Evolutionary conservation across 2,888 invertebrate genomes (phyloP).

Genomic region (Thalpophila matura): DNA sequence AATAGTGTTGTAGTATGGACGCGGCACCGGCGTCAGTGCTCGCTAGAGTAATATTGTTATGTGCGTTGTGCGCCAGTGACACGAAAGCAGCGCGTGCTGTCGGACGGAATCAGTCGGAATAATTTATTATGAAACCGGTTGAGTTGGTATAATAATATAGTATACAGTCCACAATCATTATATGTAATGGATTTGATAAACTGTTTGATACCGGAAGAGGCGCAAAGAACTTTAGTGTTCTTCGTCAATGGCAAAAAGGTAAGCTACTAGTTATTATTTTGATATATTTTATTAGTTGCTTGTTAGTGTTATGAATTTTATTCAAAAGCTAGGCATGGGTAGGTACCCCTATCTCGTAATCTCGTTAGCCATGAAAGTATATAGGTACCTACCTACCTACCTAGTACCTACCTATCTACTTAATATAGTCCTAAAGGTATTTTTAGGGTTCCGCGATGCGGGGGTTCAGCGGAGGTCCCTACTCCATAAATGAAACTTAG

Average conservation of each 20-base stretch:
- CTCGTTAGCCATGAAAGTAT: background rate
- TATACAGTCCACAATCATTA: background rate
- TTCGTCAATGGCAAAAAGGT: conserved; percentile 92
- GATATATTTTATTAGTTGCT: background rate
- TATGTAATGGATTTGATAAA: conserved; percentile 46
- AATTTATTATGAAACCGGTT: conserved; percentile 40
- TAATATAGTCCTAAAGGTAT: background rate
- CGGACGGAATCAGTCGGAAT: conserved; percentile 40
- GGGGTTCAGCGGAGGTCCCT: too few species aligned
- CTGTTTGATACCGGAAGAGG: conserved; percentile 71
- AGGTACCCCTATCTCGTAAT: too few species aligned
- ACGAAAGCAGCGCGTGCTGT: conserved; percentile 50
- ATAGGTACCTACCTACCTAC: background rate
- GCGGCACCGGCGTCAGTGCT: conserved; percentile 5
- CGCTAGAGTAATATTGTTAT: too few species aligned
- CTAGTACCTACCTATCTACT: too few species aligned
- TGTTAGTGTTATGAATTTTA: background rate
- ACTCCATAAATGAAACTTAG: too few species aligned
- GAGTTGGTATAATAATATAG: conserved; percentile 1
- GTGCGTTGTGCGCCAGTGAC: conserved; percentile 57
- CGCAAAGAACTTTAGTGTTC: conserved; percentile 85
- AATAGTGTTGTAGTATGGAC: conserved; percentile 1
- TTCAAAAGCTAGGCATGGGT: background rate
- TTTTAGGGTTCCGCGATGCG: too few species aligned
- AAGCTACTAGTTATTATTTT: conserved; percentile 54